Evolutionary conservation across 1,140 invertebrate genomes (phyloP).

Genomic region (Steinernema feltiae): DNA sequence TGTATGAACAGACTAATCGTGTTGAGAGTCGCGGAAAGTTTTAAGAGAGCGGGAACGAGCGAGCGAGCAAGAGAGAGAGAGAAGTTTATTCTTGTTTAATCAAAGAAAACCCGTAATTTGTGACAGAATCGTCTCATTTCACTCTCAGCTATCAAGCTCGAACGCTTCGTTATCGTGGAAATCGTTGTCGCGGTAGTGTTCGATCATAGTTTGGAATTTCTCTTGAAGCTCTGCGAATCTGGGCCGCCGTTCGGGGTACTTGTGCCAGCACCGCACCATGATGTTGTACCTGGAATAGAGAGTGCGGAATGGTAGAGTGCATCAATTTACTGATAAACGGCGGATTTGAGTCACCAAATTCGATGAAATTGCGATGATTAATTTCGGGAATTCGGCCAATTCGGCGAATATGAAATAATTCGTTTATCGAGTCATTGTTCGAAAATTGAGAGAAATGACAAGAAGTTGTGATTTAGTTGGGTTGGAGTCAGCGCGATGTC

Average conservation of each 20-base stretch:
- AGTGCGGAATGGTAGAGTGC: not conserved
- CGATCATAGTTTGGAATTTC: not conserved
- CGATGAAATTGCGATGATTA: no score
- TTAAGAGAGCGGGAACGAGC: not conserved
- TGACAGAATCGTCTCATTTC: not conserved
- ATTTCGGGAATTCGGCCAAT: no score
- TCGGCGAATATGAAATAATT: no score
- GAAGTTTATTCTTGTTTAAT: not conserved
- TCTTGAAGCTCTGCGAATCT: not conserved
- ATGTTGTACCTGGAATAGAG: not conserved
- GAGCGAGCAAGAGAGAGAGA: not conserved
- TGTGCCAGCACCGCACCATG: not conserved
- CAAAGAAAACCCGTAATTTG: not conserved
- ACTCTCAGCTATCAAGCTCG: not conserved
- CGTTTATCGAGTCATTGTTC: no score
- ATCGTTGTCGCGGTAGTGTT: not conserved
- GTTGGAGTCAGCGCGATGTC: no score
- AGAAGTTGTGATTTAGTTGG: no score
- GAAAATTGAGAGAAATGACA: no score
- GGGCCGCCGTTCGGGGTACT: not conserved
- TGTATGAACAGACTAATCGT: not conserved
- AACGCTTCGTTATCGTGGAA: not conserved
- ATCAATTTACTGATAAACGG: no score
- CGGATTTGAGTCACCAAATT: no score
- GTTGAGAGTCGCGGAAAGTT: not conserved